Evolutionary conservation across 2,888 invertebrate species (phyloP), one percentile per base, ranked within the genome.

Genomic region (Drosophila crucigera): DNA sequence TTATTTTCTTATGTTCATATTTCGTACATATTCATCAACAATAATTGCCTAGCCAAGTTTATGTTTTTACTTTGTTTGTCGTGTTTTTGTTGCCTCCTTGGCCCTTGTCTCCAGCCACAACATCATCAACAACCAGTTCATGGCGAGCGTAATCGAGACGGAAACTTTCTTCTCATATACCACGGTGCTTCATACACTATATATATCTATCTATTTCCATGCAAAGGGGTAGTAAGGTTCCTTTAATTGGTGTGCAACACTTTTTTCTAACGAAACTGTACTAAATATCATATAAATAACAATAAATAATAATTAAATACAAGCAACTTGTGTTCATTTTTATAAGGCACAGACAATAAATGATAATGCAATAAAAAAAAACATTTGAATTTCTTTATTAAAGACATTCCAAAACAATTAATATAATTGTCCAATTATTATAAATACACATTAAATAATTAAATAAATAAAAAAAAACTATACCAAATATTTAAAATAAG

Each of bases 11-110:
- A 41, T 68, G 63, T 64, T 71, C 76, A 70, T 61, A 75, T 65
- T 82, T 72, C 53, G 43, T 65, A 73, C 69, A 67, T 74, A 72
- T 76, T 89, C 86, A 90, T 87, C 89, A 87, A 79, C 89, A 78
- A 79, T 81, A 86, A 90, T 86, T 90, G 78, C 84, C 81, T 72
- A 75, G 76, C 73, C 59, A 83, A 61, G 56, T 64, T 63, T 49
- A 61, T 58, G 33, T 63, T 39, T 37, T 31, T 65, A n/a, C 16
- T 35, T 41, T 60, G 50, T 41, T 41, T 61, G 52, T 55, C 14
- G 39, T 35, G 50, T 73, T 85, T 81, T 55, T 69, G 55, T 70
- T 73, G 61, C 73, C 62, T 66, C 63, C 69, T 74, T 72, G 47
- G 16, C 56, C 54, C 72, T 55, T 19, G 7, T 59, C 47, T 31